Evolutionary conservation across 1,140 invertebrate species (phyloP), one percentile per base, ranked within the genome.

Genomic region (Cydia pomonella): DNA sequence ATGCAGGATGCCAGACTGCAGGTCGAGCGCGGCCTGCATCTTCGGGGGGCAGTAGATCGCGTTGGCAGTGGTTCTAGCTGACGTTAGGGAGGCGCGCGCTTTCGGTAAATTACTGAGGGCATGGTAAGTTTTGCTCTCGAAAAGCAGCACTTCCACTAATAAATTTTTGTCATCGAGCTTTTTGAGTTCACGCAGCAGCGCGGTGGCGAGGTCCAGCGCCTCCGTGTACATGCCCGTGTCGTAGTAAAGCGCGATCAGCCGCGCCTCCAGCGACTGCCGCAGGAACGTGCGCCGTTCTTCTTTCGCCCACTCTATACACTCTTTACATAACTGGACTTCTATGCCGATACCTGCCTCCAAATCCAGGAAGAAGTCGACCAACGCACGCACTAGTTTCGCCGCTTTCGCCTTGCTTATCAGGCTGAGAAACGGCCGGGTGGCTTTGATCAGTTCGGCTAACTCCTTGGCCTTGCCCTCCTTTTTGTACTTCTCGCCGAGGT

Each of bases 231-330:
- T 97, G 79, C 96, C 96, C 50, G 97, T 99, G 87, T 99, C 98
- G 92, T 98, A 99, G 90, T 98, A 99, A 13, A 99, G 94, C 10
- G 98, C 97, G 85, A 99, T 97, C 23, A 99, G 94, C 84, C 98
- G 94, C 1, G 98, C 97, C 93, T 99, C 98, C 78, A 99, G 92
- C 9, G 98, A 98, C 92, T 99, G 99, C 84, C 99, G 94, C 25
- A 99, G 93, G 93, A 99, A 99, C 21, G 98, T 99, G 80, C 99
- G 95, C 77, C 98, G 97, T 88, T 99, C 99, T 90, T 98, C 96
- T 91, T 99, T 99, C 21, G 99, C 98, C 99, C 99, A 99, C 94
- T 99, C 97, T 94, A 99, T 99, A 93, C 98, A 99, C 93, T 99
- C 99, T 94, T 98, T 97, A 88, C 96, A 97, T 50, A 98, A 93